phyloP scores from a whole-genome alignment of 2,797 vertebrate species.

The Margarornis squamiger region DNA sequence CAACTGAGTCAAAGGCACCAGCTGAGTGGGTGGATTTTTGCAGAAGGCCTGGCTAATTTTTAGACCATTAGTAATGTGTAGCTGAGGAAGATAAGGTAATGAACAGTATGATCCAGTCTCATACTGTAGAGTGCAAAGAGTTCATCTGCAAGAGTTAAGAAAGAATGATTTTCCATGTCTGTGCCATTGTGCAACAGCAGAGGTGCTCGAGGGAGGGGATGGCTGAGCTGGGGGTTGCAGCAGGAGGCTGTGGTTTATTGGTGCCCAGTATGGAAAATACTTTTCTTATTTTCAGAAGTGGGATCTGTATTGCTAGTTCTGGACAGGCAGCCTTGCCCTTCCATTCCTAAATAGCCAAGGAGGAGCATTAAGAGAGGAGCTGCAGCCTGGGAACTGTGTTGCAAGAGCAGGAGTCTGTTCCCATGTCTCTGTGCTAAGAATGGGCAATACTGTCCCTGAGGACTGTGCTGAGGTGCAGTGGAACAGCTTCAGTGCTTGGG shows the following conservation, averaged over 20 bases:
- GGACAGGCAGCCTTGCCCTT: not conserved
- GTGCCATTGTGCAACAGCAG: constrained; percentile 44
- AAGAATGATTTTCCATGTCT: not conserved
- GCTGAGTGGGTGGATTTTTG: constrained; percentile 66
- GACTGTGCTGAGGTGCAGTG: not conserved
- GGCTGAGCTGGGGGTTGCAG: not conserved
- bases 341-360: not conserved
- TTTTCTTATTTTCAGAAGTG: not conserved
- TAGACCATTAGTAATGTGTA: constrained; percentile 66
- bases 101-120: constrained; percentile 29
- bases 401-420: not conserved
- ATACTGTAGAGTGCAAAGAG: constrained; percentile 39
- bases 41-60: constrained; percentile 66
- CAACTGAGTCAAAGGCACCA: constrained; percentile 55
- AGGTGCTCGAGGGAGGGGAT: constrained; percentile 18
- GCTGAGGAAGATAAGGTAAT: constrained; percentile 53
- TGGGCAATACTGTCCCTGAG: not conserved
- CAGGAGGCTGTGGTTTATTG: not conserved
- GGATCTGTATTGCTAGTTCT: not conserved
- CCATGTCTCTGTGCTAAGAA: not conserved
- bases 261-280: not conserved
- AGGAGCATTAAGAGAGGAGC: not conserved
- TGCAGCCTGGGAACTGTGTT: not conserved
- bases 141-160: constrained; percentile 38
- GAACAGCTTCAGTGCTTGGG: not conserved